phyloP scores from a whole-genome alignment of 2,888 invertebrate species.

The Drosophila anomelani region DNA sequence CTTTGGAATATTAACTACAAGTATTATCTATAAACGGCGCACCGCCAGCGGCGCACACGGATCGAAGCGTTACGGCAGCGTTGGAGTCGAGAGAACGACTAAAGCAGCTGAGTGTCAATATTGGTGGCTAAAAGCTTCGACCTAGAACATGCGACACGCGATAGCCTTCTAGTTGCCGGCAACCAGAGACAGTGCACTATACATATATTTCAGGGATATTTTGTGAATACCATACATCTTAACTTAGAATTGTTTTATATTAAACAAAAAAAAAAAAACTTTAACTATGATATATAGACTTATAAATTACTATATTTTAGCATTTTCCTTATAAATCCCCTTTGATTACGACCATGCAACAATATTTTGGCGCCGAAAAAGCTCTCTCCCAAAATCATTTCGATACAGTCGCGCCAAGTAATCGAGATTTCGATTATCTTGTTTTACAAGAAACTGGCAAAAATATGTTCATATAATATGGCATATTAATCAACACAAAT shows the following conservation, averaged over 20 bases:
- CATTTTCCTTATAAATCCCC: not conserved
- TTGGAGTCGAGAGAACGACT: slow-evolving; percentile 29
- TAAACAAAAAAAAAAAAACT: too few relatives aligned
- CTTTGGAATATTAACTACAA: slow-evolving; percentile 16
- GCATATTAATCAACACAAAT: not conserved
- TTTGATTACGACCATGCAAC: not conserved
- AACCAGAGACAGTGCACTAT: not conserved
- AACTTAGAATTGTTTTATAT: not conserved
- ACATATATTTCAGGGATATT: not conserved
- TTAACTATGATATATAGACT: not conserved
- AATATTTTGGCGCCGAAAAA: not conserved
- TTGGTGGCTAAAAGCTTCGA: slow-evolving; percentile 32
- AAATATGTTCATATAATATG: not conserved
- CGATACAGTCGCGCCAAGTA: not conserved
- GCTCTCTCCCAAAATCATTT: slow-evolving; percentile 4
- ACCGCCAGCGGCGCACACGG: slow-evolving; percentile 34
- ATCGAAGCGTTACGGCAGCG: slow-evolving; percentile 24
- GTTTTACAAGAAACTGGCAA: not conserved
- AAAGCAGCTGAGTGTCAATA: slow-evolving; percentile 12
- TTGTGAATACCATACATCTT: not conserved
- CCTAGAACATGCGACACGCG: slow-evolving; percentile 10
- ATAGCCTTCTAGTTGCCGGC: slow-evolving; percentile 21
- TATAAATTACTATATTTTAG: not conserved
- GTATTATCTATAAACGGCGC: slow-evolving; percentile 18
- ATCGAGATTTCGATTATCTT: not conserved